Evolutionary conservation across 2,888 invertebrate genomes (phyloP).

Genomic region (Tachystola acroxantha): DNA sequence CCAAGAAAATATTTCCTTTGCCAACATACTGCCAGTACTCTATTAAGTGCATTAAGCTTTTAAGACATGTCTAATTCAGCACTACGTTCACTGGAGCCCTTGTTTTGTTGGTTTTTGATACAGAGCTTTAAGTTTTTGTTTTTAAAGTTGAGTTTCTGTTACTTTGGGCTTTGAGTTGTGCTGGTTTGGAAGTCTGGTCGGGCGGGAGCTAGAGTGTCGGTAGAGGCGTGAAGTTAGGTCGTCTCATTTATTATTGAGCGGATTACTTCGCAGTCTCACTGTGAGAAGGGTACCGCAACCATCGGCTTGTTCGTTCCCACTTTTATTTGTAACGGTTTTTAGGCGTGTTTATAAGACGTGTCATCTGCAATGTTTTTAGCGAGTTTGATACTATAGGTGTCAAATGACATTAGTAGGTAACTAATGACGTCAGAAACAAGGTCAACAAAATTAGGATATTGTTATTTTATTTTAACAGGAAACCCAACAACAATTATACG

Average conservation of each 20-base stretch:
- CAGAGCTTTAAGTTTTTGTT: conserved; percentile 13
- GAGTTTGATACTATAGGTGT: neutral
- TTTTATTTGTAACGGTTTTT: conserved; percentile 20
- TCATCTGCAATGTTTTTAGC: neutral
- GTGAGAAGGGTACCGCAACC: conserved; percentile 15
- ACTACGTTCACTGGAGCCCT: conserved; percentile 29
- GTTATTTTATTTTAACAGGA: no score
- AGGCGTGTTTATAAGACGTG: conserved; percentile 11
- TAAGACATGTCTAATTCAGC: conserved; percentile 72
- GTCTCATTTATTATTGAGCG: conserved; percentile 74
- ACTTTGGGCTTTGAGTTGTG: conserved; percentile 27
- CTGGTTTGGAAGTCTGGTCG: conserved; percentile 49
- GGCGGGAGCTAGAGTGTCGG: conserved; percentile 57
- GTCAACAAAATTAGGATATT: no score
- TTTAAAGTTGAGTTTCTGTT: conserved; percentile 27
- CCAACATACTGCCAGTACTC: conserved; percentile 40
- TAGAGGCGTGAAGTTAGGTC: conserved; percentile 65
- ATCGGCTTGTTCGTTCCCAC: conserved; percentile 18
- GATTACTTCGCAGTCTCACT: conserved; percentile 45
- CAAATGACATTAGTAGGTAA: neutral
- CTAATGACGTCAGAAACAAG: neutral
- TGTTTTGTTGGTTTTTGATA: no score
- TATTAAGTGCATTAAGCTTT: conserved; percentile 71
- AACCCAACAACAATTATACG: no score
- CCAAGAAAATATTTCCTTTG: conserved; percentile 29